Conservation (phyloP, 92 coral and sea anemone species). For the Palythoa caribaeorum region DNA sequence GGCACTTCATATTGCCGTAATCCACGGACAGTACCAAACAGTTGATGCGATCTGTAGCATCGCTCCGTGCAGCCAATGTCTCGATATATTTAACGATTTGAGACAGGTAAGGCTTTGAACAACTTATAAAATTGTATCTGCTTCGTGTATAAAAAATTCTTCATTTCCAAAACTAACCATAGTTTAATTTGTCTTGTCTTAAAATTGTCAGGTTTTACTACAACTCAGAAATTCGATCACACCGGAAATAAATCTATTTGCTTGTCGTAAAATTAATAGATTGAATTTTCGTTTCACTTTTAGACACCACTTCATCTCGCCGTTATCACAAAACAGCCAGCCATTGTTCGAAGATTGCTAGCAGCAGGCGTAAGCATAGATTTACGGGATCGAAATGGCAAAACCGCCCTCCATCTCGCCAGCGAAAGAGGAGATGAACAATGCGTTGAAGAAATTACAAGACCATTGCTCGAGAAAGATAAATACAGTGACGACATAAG, state of each 20-base stretch:
- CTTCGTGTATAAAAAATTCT: neutral
- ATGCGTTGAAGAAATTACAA: constrained; percentile 68
- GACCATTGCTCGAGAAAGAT: constrained; percentile 68
- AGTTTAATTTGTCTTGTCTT: neutral
- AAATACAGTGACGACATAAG: constrained; percentile 61
- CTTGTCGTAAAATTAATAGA: neutral
- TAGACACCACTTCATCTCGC: constrained; percentile 95
- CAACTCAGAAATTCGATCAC: neutral
- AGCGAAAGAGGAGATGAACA: constrained; percentile 81
- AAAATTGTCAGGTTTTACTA: neutral
- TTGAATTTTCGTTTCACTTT: constrained; percentile 4
- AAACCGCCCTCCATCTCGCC: constrained; percentile 92
- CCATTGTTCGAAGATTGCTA: constrained; percentile 69
- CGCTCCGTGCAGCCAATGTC: constrained; percentile 68
- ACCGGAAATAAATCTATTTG: neutral
- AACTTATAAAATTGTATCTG: neutral
- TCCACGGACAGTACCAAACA: constrained; percentile 61
- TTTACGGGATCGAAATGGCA: constrained; percentile 86
- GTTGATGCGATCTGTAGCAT: constrained; percentile 69
- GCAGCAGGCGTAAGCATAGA: constrained; percentile 79
- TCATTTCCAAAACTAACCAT: neutral
- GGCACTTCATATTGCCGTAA: constrained; percentile 84
- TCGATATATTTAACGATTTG: constrained; percentile 78
- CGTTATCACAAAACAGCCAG: constrained; percentile 82
- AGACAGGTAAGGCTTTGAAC: constrained; percentile 72